These are phyloP conservation scores for Clinocottus analis DNA, from an alignment of 2,113 vertebrate species.

Conservation along the genomic window DNA sequence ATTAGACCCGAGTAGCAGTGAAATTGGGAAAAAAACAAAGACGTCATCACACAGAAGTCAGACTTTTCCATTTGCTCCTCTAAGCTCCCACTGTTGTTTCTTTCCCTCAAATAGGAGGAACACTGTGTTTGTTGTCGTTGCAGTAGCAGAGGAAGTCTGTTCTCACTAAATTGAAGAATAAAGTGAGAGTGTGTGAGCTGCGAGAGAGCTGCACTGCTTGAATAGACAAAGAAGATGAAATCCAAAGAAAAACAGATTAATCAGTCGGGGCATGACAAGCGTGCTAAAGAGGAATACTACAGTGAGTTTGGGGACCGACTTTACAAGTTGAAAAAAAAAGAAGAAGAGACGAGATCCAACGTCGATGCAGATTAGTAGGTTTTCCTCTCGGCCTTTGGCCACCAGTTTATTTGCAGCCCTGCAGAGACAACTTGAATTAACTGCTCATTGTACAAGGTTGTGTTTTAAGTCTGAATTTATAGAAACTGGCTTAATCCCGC, in stretches of 20 bases:
- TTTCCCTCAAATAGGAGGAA: constrained; percentile 13
- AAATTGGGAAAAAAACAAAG: background rate
- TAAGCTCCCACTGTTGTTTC: constrained; percentile 33
- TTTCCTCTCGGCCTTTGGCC: background rate
- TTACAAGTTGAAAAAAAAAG: constrained; percentile 11
- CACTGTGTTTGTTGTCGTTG: constrained; percentile 31
- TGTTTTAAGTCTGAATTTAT: background rate
- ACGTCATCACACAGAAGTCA: constrained; percentile 20
- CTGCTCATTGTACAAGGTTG: background rate
- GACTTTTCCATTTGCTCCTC: constrained; percentile 26
- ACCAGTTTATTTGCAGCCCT: background rate
- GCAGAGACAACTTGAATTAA: background rate
- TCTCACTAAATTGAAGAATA: constrained; percentile 25
- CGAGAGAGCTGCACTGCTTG: constrained; percentile 15
- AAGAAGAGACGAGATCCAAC: background rate
- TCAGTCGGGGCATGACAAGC: constrained; percentile 32
- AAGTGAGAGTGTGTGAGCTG: background rate
- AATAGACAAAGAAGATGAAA: constrained; percentile 30
- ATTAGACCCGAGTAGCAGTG: constrained; percentile 11
- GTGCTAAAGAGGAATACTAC: constrained; percentile 7
- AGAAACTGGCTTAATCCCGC: too few relatives aligned
- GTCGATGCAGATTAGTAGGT: background rate
- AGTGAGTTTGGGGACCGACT: background rate
- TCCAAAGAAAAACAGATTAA: constrained; percentile 41
- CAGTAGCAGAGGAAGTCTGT: constrained; percentile 19